phyloP scores from a whole-genome alignment of 2,888 invertebrate species.

The Leptinotarsa juncta region DNA sequence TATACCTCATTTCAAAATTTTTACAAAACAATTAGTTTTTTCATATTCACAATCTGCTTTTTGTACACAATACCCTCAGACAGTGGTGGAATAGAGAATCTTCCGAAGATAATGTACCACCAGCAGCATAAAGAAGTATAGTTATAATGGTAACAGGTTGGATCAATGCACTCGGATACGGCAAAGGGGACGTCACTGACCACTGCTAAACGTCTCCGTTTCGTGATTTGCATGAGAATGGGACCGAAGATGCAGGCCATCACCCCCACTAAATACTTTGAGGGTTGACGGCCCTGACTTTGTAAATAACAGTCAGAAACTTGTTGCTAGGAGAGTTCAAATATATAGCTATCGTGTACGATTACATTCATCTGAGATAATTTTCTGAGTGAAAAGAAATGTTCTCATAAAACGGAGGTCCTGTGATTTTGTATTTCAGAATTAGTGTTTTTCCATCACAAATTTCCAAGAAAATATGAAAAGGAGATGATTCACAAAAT shows the following conservation, averaged over 20 bases:
- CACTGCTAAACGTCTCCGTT: conserved; percentile 48
- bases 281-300: conserved; percentile 22
- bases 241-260: conserved; percentile 47
- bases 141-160: conserved; percentile 28
- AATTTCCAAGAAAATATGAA: no score
- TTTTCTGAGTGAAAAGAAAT: neutral
- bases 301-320: conserved; percentile 31
- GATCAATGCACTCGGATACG: conserved; percentile 48
- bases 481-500: no score
- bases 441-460: no score
- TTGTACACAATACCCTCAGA: neutral
- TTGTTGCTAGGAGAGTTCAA: conserved; percentile 3
- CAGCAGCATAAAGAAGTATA: conserved; percentile 24
- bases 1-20: no score
- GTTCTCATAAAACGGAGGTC: neutral
- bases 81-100: conserved; percentile 27
- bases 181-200: conserved; percentile 50
- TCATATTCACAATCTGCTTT: no score
- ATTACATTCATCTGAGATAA: neutral
- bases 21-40: no score
- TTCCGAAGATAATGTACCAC: conserved; percentile 33
- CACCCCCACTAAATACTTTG: conserved; percentile 40
- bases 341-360: neutral
- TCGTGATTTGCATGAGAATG: conserved; percentile 54
- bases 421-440: no score